A percentile compares a stretch with the other conserved stretches of the same genome.
These are phyloP conservation scores for Phortica variegata DNA, from an alignment of 1,140 invertebrate genomes.

Conservation along the genomic window DNA sequence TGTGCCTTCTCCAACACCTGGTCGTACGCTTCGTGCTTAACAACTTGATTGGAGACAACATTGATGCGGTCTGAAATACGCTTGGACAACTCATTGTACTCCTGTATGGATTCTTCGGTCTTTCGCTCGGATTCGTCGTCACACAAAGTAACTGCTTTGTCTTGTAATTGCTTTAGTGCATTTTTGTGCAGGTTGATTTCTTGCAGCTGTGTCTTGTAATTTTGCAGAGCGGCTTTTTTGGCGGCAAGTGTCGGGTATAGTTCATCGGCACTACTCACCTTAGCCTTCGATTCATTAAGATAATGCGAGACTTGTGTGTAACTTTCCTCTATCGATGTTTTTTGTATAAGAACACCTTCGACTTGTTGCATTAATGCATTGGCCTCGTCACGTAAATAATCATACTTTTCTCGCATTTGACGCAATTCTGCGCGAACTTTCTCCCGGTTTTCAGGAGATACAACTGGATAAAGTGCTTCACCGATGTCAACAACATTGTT, in stretches of 20 bases:
- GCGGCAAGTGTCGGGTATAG: constrained; percentile 76
- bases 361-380: constrained; percentile 83
- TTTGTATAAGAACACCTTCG: constrained; percentile 81
- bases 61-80: constrained; percentile 69
- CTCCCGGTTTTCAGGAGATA: constrained; percentile 84
- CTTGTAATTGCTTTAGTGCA: constrained; percentile 75
- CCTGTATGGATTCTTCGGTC: constrained; percentile 68
- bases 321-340: constrained; percentile 88
- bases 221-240: constrained; percentile 81
- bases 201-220: constrained; percentile 73
- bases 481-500: constrained; percentile 82
- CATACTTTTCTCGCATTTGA: constrained; percentile 77
- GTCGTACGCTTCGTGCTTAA: constrained; percentile 79
- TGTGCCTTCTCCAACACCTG: constrained; percentile 72
- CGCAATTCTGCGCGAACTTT: constrained; percentile 78
- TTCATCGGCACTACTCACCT: constrained; percentile 68
- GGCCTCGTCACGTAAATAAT: constrained; percentile 79
- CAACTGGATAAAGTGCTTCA: constrained; percentile 82
- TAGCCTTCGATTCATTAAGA: constrained; percentile 72
- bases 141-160: constrained; percentile 70
- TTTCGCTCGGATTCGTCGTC: constrained; percentile 75
- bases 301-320: constrained; percentile 80
- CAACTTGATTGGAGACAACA: constrained; percentile 70
- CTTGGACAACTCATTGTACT: constrained; percentile 69
- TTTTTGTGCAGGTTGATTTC: constrained; percentile 80